phyloP scores from a whole-genome alignment of 2,113 vertebrate genomes.

The Cebus imitator region DNA sequence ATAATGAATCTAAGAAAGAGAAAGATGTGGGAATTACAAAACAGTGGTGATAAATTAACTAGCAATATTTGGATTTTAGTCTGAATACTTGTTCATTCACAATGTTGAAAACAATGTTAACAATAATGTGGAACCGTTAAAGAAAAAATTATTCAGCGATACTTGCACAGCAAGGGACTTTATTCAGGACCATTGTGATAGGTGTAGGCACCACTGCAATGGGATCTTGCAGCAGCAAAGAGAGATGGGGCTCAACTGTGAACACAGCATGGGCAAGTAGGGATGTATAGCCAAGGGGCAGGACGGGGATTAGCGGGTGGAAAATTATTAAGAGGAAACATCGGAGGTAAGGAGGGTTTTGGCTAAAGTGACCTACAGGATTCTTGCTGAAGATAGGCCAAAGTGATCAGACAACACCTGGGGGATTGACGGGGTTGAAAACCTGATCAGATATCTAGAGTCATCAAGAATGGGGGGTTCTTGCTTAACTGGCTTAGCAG shows the following conservation, averaged over 20 bases:
- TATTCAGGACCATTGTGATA: not conserved
- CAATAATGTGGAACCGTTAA: not conserved
- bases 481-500: not conserved
- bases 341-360: not conserved
- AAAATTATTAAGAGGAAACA: not conserved
- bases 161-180: not conserved
- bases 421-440: not conserved
- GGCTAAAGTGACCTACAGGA: not conserved
- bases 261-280: not conserved
- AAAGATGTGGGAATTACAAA: not conserved
- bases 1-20: not conserved
- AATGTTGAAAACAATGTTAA: not conserved
- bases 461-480: not conserved
- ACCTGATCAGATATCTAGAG: not conserved
- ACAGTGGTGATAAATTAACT: not conserved
- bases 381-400: not conserved
- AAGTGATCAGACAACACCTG: not conserved
- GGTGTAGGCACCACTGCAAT: not conserved
- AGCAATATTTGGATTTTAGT: not conserved
- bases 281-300: not conserved
- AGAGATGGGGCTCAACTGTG: not conserved
- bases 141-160: not conserved
- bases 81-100: not conserved
- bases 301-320: too few relatives aligned
- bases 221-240: not conserved